These are phyloP conservation scores for Folsomia manolachei DNA, from an alignment of 2,888 invertebrate genomes.

Conservation along the genomic window DNA sequence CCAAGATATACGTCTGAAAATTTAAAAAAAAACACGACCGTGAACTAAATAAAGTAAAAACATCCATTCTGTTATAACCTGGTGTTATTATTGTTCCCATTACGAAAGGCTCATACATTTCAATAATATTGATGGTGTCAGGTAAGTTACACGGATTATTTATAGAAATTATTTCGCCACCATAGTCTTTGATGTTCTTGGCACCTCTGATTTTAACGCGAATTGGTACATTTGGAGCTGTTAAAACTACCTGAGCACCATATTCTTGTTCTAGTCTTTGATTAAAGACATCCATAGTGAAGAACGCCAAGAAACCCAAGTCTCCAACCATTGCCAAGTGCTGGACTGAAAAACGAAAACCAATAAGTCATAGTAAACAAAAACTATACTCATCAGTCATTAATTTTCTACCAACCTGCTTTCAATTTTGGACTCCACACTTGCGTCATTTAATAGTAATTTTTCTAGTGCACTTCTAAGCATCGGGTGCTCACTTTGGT, in stretches of 20 bases:
- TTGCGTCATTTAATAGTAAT: slow-evolving; percentile 89
- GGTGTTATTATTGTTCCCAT: slow-evolving; percentile 87
- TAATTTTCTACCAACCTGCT: too few relatives aligned
- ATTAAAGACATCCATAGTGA: slow-evolving; percentile 85
- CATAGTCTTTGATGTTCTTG: slow-evolving; percentile 67
- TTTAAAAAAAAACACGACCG: background rate
- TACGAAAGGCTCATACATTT: slow-evolving; percentile 83
- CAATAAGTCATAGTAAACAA: background rate
- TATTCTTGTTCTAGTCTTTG: slow-evolving; percentile 82
- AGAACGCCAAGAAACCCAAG: slow-evolving; percentile 79
- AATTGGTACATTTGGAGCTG: slow-evolving; percentile 82
- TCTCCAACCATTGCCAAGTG: slow-evolving; percentile 84
- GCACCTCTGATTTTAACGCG: slow-evolving; percentile 68
- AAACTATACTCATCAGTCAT: slow-evolving; percentile 12
- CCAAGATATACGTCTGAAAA: slow-evolving; percentile 65
- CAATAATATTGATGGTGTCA: slow-evolving; percentile 64
- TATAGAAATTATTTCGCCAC: slow-evolving; percentile 62
- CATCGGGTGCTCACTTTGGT: slow-evolving; percentile 76
- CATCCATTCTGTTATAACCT: slow-evolving; percentile 53
- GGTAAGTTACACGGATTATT: slow-evolving; percentile 77
- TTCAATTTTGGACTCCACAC: slow-evolving; percentile 77
- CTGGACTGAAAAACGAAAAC: slow-evolving; percentile 63
- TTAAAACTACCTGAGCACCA: slow-evolving; percentile 74
- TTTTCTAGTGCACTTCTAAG: slow-evolving; percentile 82
- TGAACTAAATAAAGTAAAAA: too few relatives aligned